Evolutionary conservation across 2,888 invertebrate species (phyloP).

Genomic region (Oligia strigilis): DNA sequence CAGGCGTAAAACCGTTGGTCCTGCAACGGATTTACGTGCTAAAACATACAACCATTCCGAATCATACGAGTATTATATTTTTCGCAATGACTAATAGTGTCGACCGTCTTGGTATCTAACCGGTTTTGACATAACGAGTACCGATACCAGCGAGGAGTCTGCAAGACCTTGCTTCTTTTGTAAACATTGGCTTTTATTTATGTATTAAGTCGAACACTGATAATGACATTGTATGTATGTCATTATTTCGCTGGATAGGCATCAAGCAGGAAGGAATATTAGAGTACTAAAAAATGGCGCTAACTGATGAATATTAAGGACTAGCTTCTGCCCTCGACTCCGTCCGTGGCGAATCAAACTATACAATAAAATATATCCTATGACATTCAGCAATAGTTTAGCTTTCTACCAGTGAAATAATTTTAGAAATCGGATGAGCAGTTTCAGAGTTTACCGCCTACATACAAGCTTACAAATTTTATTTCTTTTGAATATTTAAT

Average conservation of each 20-base stretch:
- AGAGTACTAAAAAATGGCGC: background rate
- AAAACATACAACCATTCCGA: background rate
- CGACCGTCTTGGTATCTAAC: constrained; percentile 22
- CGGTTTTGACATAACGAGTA: constrained; percentile 29
- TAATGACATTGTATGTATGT: constrained; percentile 8
- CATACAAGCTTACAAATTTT: background rate
- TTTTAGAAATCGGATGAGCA: background rate
- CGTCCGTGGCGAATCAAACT: background rate
- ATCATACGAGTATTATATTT: constrained; percentile 12
- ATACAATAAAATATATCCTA: background rate
- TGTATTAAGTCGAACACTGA: constrained; percentile 5
- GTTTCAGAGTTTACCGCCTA: background rate
- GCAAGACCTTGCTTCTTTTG: constrained; percentile 32
- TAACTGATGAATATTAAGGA: background rate
- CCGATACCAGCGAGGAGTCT: constrained; percentile 14
- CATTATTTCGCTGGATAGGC: constrained; percentile 5
- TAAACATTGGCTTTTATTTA: constrained; percentile 39
- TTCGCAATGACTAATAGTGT: constrained; percentile 24
- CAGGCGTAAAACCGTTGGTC: no score
- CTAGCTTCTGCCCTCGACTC: background rate
- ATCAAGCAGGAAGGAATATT: background rate
- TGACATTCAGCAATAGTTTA: background rate
- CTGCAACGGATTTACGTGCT: no score
- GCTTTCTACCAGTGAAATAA: background rate
- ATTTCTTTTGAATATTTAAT: background rate